Conservation (phyloP, 2,888 invertebrate species). For the Tubulanus polymorphus region DNA sequence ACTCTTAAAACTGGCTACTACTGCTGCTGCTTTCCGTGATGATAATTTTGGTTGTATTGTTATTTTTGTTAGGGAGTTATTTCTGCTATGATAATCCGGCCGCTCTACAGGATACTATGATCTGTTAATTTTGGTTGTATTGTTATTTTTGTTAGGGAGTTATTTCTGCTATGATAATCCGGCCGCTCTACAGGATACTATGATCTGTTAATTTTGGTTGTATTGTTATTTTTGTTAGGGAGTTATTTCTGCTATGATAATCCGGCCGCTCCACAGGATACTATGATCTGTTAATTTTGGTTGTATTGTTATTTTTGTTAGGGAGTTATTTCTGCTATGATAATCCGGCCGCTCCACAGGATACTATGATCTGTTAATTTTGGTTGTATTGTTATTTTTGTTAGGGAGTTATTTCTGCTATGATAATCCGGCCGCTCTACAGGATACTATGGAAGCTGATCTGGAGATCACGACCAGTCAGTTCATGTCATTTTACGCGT, state of each 20-base stretch:
- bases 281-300: conserved; percentile 59
- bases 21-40: too few relatives aligned
- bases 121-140: not conserved
- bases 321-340: conserved; percentile 98
- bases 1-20: too few relatives aligned
- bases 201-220: conserved; percentile 53
- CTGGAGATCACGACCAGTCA: conserved; percentile 74
- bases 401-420: conserved; percentile 96
- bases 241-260: conserved; percentile 98
- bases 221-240: conserved; percentile 60
- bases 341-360: conserved; percentile 88
- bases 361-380: conserved; percentile 64
- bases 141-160: conserved; percentile 66
- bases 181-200: conserved; percentile 83
- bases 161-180: conserved; percentile 98
- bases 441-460: conserved; percentile 79
- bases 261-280: conserved; percentile 86
- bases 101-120: conserved; percentile 83
- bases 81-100: conserved; percentile 97
- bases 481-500: conserved; percentile 82
- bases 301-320: conserved; percentile 51
- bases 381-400: conserved; percentile 13
- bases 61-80: conserved; percentile 72
- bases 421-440: conserved; percentile 91
- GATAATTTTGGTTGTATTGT: too few relatives aligned